phyloP scores from a whole-genome alignment of 92 coral and sea anemone genomes.

The Epizoanthus illoricatus region DNA sequence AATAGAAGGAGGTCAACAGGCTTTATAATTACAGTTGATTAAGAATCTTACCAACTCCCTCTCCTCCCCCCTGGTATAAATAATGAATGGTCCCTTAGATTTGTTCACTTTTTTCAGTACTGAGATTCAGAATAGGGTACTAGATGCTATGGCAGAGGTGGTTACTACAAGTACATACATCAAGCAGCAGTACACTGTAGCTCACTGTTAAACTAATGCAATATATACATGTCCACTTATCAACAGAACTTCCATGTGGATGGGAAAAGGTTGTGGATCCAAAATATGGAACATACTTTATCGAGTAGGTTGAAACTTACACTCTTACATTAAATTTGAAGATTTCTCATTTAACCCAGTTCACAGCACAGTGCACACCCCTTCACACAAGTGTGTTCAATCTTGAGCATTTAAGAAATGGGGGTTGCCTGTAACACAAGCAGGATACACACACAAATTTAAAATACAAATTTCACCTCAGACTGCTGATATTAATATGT shows the following conservation, averaged over 20 bases:
- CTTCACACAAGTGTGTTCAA: background rate
- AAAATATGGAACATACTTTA: slow-evolving; percentile 93
- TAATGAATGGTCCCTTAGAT: too few species aligned
- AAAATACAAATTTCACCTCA: too few species aligned
- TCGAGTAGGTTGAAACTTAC: slow-evolving; percentile 72
- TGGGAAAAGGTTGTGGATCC: slow-evolving; percentile 98
- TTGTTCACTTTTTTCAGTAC: too few species aligned
- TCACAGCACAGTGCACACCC: background rate
- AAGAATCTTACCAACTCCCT: too few species aligned
- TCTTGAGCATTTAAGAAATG: background rate
- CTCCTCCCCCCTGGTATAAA: too few species aligned
- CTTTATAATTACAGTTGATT: too few species aligned
- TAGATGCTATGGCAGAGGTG: too few species aligned
- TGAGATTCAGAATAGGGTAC: too few species aligned
- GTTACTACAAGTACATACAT: too few species aligned
- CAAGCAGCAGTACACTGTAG: background rate
- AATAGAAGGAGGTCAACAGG: too few species aligned
- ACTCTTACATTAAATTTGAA: background rate
- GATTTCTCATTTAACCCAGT: background rate
- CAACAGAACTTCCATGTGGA: slow-evolving; percentile 89
- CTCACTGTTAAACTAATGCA: background rate
- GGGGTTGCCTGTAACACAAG: background rate
- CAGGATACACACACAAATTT: too few species aligned
- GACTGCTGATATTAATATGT: background rate
- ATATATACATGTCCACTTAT: background rate